These are phyloP conservation scores for Thamnophis sirtalis DNA, from an alignment of 2,113 vertebrate species.

Conservation along the genomic window DNA sequence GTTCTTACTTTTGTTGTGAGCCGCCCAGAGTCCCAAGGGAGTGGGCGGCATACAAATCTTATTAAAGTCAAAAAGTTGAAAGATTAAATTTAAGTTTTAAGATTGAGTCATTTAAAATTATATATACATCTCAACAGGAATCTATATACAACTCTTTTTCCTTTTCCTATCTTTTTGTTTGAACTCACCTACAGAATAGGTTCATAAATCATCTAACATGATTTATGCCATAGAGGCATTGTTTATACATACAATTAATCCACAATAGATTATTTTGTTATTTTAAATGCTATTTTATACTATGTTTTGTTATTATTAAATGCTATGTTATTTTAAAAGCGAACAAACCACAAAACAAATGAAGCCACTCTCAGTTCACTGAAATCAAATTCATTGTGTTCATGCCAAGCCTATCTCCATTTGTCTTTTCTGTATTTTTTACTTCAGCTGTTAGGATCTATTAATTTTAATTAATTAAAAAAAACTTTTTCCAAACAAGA, in stretches of 20 bases:
- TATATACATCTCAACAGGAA: neutral
- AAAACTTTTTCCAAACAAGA: neutral
- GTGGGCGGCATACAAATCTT: too few relatives aligned
- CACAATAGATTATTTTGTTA: neutral
- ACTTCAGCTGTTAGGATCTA: neutral
- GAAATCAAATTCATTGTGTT: neutral
- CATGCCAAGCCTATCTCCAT: neutral
- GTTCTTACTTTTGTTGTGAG: too few relatives aligned
- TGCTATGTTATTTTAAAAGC: neutral
- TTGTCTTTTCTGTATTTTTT: neutral
- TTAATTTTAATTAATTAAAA: neutral
- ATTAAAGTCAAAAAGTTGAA: too few relatives aligned
- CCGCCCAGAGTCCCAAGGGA: too few relatives aligned
- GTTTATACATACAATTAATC: neutral
- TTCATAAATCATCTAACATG: neutral
- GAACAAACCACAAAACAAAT: neutral
- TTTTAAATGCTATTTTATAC: too few relatives aligned
- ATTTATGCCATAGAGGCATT: neutral
- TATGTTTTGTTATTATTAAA: too few relatives aligned
- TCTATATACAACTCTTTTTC: neutral
- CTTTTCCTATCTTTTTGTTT: neutral
- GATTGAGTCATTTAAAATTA: neutral
- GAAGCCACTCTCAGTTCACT: neutral
- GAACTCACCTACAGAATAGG: neutral
- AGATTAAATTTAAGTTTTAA: neutral